These are phyloP conservation scores for Heterodera carotae DNA, from an alignment of 1,140 invertebrate species.

Conservation along the genomic window DNA sequence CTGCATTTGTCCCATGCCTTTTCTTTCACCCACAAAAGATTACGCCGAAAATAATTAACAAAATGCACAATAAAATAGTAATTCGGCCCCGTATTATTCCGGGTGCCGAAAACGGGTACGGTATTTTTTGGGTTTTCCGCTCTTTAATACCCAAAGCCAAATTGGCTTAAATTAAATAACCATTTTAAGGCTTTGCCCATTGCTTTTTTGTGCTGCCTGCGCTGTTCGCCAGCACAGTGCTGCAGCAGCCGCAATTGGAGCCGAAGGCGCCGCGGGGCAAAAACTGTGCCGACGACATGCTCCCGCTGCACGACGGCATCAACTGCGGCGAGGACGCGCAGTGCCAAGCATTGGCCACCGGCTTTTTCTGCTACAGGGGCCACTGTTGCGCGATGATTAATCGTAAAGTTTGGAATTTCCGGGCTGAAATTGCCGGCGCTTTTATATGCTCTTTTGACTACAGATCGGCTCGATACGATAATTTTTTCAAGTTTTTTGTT, in stretches of 20 bases:
- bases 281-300: conserved; percentile 31
- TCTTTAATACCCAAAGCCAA: too few relatives aligned
- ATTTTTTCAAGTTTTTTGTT: too few relatives aligned
- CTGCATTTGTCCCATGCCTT: too few relatives aligned
- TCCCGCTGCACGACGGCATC: conserved; percentile 36
- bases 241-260: not conserved
- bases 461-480: too few relatives aligned
- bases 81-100: too few relatives aligned
- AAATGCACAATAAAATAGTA: too few relatives aligned
- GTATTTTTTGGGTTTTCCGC: too few relatives aligned
- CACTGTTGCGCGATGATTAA: conserved; percentile 33
- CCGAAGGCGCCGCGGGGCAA: not conserved
- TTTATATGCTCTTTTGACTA: too few relatives aligned
- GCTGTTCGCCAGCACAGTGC: not conserved
- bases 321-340: conserved; percentile 31
- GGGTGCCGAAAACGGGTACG: too few relatives aligned
- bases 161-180: too few relatives aligned
- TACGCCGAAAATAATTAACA: too few relatives aligned
- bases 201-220: not conserved
- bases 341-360: conserved; percentile 35
- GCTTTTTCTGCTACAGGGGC: conserved; percentile 40
- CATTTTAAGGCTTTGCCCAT: not conserved
- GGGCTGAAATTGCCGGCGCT: not conserved
- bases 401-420: conserved; percentile 23
- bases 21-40: too few relatives aligned